Evolutionary conservation across 2,888 invertebrate genomes (phyloP).

Genomic region (Leptinotarsa juncta): DNA sequence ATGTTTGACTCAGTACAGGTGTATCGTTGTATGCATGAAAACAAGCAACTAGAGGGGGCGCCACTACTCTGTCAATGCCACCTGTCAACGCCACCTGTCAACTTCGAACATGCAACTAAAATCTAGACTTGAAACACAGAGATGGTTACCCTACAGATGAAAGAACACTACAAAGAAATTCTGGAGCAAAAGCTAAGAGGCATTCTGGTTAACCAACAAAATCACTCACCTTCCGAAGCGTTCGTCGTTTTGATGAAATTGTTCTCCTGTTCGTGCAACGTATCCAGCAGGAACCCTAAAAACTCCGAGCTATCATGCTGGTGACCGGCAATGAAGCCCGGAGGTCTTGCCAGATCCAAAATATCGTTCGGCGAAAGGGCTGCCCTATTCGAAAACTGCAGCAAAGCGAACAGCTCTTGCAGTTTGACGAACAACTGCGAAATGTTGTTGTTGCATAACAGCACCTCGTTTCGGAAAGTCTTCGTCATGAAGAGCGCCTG

Average conservation of each 20-base stretch:
- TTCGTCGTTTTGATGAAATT: conserved; percentile 24
- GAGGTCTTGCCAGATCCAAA: conserved; percentile 77
- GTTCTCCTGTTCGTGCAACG: conserved; percentile 80
- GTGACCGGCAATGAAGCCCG: conserved; percentile 80
- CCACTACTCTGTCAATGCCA: too few species aligned
- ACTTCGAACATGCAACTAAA: too few species aligned
- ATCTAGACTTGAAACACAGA: too few species aligned
- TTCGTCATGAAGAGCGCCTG: conserved; percentile 87
- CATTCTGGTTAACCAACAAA: too few species aligned
- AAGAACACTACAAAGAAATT: too few species aligned
- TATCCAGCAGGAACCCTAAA: conserved; percentile 78
- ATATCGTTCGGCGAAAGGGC: conserved; percentile 80
- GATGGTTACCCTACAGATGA: too few species aligned
- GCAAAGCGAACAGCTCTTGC: conserved; percentile 79
- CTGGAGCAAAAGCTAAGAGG: background rate
- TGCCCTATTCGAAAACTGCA: conserved; percentile 75
- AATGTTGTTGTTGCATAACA: conserved; percentile 69
- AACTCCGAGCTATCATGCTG: conserved; percentile 93
- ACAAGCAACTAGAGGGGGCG: too few species aligned
- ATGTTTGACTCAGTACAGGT: too few species aligned
- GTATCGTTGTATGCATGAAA: too few species aligned
- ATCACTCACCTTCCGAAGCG: too few species aligned
- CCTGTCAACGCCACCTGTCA: too few species aligned
- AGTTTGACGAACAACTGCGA: conserved; percentile 73
- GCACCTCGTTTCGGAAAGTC: conserved; percentile 78